Evolutionary conservation across 2,113 vertebrate species (phyloP).

Genomic region (Propithecus coquereli): DNA sequence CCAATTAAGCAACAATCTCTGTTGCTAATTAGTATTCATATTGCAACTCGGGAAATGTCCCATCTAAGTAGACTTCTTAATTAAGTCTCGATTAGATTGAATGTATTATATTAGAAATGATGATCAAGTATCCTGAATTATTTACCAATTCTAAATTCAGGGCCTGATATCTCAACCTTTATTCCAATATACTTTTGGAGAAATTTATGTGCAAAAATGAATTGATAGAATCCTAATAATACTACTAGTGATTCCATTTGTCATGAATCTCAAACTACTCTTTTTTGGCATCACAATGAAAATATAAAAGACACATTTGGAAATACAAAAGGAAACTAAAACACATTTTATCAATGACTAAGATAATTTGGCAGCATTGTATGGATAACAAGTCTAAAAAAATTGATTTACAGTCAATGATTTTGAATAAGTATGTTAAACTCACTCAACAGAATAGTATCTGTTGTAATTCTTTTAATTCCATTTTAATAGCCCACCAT

Average conservation of each 20-base stretch:
- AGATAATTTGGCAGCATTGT: neutral
- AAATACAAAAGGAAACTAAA: neutral
- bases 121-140: constrained; percentile 10
- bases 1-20: constrained; percentile 50
- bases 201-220: neutral
- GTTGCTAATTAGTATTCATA: constrained; percentile 65
- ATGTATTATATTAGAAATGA: constrained; percentile 51
- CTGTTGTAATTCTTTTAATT: neutral
- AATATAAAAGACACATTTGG: neutral
- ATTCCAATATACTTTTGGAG: neutral
- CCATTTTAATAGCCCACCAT: neutral
- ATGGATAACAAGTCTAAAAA: neutral
- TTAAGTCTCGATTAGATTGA: constrained; percentile 48
- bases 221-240: neutral
- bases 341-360: neutral
- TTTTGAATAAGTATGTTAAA: neutral
- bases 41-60: constrained; percentile 48
- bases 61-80: constrained; percentile 52
- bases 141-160: constrained; percentile 16
- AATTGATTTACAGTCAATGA: neutral
- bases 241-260: neutral
- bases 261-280: neutral
- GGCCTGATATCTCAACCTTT: neutral
- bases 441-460: neutral
- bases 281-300: neutral